Evolutionary conservation across 2,113 vertebrate genomes (phyloP).

Genomic region (Terrapene triunguis): DNA sequence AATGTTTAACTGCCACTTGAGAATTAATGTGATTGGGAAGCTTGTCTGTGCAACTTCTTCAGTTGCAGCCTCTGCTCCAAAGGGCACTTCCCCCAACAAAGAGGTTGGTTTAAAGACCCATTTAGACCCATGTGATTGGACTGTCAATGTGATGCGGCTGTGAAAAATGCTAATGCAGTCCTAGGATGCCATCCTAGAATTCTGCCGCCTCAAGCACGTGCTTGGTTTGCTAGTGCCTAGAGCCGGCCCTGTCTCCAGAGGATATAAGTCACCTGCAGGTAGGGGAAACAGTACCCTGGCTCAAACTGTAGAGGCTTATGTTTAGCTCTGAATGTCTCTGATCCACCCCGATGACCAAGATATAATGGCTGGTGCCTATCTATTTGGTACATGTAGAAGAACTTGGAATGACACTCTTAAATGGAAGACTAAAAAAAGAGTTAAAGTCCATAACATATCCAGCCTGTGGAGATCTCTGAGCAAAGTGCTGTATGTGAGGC

Average conservation of each 20-base stretch:
- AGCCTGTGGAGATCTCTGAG: not conserved
- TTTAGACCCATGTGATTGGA: not conserved
- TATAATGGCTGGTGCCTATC: not conserved
- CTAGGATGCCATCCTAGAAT: not conserved
- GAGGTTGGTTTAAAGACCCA: not conserved
- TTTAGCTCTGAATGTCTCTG: not conserved
- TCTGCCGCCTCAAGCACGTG: too few relatives aligned
- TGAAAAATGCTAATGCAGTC: not conserved
- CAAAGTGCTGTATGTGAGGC: not conserved
- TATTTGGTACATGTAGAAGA: not conserved
- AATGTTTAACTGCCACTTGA: not conserved
- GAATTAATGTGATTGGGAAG: not conserved
- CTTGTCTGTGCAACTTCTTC: not conserved
- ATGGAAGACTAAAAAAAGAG: not conserved
- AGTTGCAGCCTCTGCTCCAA: not conserved
- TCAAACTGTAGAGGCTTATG: not conserved
- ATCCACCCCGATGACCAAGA: not conserved
- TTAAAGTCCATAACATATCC: not conserved
- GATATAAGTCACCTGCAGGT: not conserved
- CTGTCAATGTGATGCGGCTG: not conserved
- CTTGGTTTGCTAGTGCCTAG: too few relatives aligned
- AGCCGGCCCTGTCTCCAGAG: not conserved
- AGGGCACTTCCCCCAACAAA: not conserved
- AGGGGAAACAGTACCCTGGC: not conserved
- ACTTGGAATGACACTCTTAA: not conserved